Conservation (phyloP, 2,888 invertebrate genomes). For the Thera obeliscata region DNA sequence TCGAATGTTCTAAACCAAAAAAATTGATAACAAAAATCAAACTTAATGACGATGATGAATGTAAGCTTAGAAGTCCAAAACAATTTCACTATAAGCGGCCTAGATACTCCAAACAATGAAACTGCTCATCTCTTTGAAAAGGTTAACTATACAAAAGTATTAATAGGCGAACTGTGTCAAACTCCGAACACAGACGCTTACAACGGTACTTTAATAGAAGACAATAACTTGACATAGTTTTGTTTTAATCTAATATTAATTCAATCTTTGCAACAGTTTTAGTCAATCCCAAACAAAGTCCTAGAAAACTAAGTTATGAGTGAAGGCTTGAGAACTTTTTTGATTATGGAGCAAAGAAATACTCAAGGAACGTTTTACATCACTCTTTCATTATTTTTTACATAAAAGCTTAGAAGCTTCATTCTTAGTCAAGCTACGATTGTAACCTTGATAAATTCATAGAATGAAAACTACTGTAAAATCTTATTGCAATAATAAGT, state of each 20-base stretch:
- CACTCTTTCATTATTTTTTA: too few relatives aligned
- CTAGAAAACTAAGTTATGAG: neutral
- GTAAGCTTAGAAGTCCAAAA: neutral
- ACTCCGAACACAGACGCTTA: constrained; percentile 36
- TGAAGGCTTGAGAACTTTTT: neutral
- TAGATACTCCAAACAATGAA: constrained; percentile 35
- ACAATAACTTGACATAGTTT: constrained; percentile 45
- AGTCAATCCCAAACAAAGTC: neutral
- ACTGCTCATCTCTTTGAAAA: constrained; percentile 24
- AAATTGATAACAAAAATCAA: neutral
- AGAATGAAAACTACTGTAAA: neutral
- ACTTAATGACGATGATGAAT: too few relatives aligned
- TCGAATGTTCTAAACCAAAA: too few relatives aligned
- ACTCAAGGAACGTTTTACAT: neutral
- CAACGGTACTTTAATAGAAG: constrained; percentile 47
- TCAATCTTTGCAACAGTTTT: constrained; percentile 7
- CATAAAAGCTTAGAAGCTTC: too few relatives aligned
- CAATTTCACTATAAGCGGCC: constrained; percentile 34
- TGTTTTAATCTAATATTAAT: constrained; percentile 28
- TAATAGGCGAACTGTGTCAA: constrained; percentile 45
- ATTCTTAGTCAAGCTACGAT: too few relatives aligned
- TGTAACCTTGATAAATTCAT: too few relatives aligned
- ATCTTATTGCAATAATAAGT: neutral
- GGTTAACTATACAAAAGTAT: constrained; percentile 29
- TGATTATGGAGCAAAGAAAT: neutral